Percentiles rank a stretch among this genome's conserved stretches.
These are phyloP conservation scores for Atopsyche davidsoni DNA, from an alignment of 1,140 invertebrate genomes.

Conservation along the genomic window DNA sequence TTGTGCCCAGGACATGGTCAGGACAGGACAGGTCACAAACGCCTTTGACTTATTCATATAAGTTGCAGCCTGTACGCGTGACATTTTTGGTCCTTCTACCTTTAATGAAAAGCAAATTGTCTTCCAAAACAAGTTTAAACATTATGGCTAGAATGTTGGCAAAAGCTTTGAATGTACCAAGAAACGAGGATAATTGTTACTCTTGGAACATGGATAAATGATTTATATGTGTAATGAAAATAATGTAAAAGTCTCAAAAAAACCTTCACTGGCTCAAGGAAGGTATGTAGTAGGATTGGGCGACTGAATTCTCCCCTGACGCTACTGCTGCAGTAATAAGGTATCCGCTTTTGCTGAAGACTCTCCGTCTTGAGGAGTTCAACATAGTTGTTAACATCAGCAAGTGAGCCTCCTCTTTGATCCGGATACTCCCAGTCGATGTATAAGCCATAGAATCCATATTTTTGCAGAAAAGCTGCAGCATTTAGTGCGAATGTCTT, in stretches of 20 bases:
- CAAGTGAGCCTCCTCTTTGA: slow-evolving; percentile 16
- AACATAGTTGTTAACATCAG: slow-evolving; percentile 45
- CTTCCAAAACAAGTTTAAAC: too few species aligned
- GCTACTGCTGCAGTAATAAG: slow-evolving; percentile 58
- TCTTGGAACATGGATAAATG: too few species aligned
- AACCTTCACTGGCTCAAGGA: slow-evolving; percentile 38
- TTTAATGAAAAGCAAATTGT: slow-evolving; percentile 21
- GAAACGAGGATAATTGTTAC: too few species aligned
- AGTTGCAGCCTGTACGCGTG: too few species aligned
- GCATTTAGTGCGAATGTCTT: slow-evolving; percentile 66
- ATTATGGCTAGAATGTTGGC: too few species aligned
- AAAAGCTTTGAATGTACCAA: too few species aligned
- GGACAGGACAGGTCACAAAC: too few species aligned
- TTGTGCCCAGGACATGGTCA: too few species aligned
- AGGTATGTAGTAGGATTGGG: slow-evolving; percentile 54
- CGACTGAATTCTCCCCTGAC: slow-evolving; percentile 46
- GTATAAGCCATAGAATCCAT: slow-evolving; percentile 79
- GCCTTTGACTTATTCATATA: too few species aligned
- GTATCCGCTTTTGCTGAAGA: slow-evolving; percentile 47
- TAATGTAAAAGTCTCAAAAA: too few species aligned
- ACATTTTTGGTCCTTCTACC: too few species aligned
- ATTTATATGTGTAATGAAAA: too few species aligned
- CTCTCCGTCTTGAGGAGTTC: slow-evolving; percentile 52
- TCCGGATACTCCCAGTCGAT: slow-evolving; percentile 85
- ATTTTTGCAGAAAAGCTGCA: slow-evolving; percentile 69